Evolutionary conservation across 2,888 invertebrate species (phyloP).

Genomic region (Ditula angustiorana): DNA sequence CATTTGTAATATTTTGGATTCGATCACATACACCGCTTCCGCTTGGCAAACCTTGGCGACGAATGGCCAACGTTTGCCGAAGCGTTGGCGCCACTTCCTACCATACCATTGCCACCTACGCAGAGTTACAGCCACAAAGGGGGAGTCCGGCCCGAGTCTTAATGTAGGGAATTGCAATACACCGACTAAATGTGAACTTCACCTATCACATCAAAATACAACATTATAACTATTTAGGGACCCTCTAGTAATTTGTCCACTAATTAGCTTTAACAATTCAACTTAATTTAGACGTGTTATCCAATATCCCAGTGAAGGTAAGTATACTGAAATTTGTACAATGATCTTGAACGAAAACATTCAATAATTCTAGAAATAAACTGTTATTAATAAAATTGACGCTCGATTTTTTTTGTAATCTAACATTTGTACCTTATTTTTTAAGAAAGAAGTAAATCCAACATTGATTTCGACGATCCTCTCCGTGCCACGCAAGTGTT

Average conservation of each 20-base stretch:
- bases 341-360: constrained; percentile 49
- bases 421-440: constrained; percentile 74
- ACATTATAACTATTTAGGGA: constrained; percentile 75
- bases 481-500: constrained; percentile 57
- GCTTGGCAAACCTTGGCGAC: constrained; percentile 31
- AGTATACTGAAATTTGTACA: constrained; percentile 65
- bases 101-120: constrained; percentile 24
- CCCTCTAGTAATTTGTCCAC: constrained; percentile 66
- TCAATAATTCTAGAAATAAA: constrained; percentile 50
- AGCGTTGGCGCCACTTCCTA: constrained; percentile 29
- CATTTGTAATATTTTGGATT: constrained; percentile 34
- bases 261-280: constrained; percentile 77
- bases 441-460: constrained; percentile 67
- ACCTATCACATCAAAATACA: constrained; percentile 77
- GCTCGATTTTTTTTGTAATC: constrained; percentile 63
- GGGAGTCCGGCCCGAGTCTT: constrained; percentile 70
- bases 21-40: constrained; percentile 17
- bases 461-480: constrained; percentile 59
- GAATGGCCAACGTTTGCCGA: constrained; percentile 37
- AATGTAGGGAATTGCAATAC: constrained; percentile 69
- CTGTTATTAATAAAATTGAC: constrained; percentile 61
- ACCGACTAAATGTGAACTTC: constrained; percentile 72
- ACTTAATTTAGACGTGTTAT: constrained; percentile 73
- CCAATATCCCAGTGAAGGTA: constrained; percentile 55
- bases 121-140: constrained; percentile 55